Conservation (phyloP, 1,140 invertebrate species). For the Xylocopa sonorina region DNA sequence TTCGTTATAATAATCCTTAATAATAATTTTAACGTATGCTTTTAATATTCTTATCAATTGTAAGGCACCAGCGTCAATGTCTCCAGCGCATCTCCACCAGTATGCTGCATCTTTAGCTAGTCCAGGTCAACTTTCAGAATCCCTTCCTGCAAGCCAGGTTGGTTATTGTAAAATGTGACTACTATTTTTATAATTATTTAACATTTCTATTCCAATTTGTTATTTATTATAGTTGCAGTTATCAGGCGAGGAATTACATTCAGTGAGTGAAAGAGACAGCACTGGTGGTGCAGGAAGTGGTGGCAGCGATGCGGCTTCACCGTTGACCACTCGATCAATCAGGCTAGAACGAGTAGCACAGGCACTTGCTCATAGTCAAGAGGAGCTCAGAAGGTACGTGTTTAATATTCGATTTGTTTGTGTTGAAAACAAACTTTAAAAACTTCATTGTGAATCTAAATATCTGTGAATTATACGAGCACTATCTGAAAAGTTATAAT, state of each 20-base stretch:
- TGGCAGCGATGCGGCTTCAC: constrained; percentile 89
- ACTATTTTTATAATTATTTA: neutral
- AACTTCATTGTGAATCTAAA: neutral
- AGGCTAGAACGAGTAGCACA: constrained; percentile 92
- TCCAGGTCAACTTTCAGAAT: constrained; percentile 87
- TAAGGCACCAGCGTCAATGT: constrained; percentile 94
- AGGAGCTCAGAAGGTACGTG: constrained; percentile 89
- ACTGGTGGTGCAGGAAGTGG: constrained; percentile 83
- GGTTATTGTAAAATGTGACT: constrained; percentile 64
- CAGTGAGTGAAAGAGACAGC: constrained; percentile 85
- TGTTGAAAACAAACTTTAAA: neutral
- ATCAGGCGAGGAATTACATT: constrained; percentile 87
- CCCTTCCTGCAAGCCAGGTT: constrained; percentile 91
- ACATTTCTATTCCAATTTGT: neutral
- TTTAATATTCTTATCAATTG: constrained; percentile 71
- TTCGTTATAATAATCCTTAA: neutral
- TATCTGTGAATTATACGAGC: neutral
- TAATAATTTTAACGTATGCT: neutral
- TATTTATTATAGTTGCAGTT: constrained; percentile 84
- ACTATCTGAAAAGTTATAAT: constrained; percentile 4
- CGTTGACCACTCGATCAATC: constrained; percentile 92
- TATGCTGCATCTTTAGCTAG: constrained; percentile 86
- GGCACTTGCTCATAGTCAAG: constrained; percentile 93
- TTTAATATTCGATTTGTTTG: constrained; percentile 2
- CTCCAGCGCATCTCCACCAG: constrained; percentile 92